Percentiles rank a stretch among this genome's conserved stretches.
These are phyloP conservation scores for Empis stercorea DNA, from an alignment of 2,888 invertebrate genomes.

Conservation along the genomic window DNA sequence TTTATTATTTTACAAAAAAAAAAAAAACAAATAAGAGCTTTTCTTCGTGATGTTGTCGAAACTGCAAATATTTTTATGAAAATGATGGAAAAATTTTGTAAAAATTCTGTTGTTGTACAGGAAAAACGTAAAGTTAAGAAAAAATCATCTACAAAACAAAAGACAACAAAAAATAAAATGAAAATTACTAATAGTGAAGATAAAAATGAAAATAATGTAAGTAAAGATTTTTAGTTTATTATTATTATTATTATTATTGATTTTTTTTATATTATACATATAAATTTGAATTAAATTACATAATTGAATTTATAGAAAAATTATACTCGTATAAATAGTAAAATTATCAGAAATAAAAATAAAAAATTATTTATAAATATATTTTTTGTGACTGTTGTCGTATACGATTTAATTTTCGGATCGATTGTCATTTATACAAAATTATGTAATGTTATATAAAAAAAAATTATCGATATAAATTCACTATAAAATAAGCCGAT, in stretches of 20 bases:
- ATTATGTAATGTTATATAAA: no score
- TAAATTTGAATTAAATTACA: no score
- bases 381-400: no score
- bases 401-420: no score
- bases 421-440: slow-evolving; percentile 4
- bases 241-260: neutral
- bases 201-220: neutral
- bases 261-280: no score
- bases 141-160: slow-evolving; percentile 14
- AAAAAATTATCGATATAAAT: slow-evolving; percentile 8
- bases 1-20: slow-evolving; percentile 22
- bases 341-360: no score
- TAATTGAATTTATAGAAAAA: no score
- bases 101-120: slow-evolving; percentile 54
- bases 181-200: slow-evolving; percentile 25
- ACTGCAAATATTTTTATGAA: slow-evolving; percentile 83
- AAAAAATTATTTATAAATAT: no score
- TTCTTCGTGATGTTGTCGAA: slow-evolving; percentile 76
- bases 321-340: no score
- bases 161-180: slow-evolving; percentile 36
- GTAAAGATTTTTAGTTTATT: neutral
- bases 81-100: slow-evolving; percentile 68
- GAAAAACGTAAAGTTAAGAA: slow-evolving; percentile 34
- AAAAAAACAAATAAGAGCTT: no score
- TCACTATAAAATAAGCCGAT: slow-evolving; percentile 11